These are phyloP conservation scores for Pituophis catenifer DNA, from an alignment of 2,113 vertebrate species.

Conservation along the genomic window DNA sequence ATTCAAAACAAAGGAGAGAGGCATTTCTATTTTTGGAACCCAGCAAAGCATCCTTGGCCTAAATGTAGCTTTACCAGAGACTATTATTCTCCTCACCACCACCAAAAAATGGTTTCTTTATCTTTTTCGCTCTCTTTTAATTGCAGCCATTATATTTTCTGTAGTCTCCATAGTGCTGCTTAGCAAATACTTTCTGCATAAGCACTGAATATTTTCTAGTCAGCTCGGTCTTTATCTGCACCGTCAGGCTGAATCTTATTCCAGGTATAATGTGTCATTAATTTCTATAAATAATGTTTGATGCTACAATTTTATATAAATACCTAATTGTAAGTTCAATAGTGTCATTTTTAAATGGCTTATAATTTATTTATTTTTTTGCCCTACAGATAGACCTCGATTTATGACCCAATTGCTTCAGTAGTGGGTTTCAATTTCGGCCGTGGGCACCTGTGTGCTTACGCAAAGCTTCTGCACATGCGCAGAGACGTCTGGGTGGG, in stretches of 20 bases:
- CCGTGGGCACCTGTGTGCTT: no score
- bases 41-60: not conserved
- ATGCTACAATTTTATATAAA: not conserved
- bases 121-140: not conserved
- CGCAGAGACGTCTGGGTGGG: no score
- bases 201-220: not conserved
- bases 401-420: not conserved
- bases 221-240: not conserved
- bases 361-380: not conserved
- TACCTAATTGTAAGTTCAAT: not conserved
- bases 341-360: not conserved
- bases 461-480: no score
- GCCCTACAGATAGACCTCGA: not conserved
- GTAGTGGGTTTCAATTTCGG: no score
- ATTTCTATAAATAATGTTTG: not conserved
- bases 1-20: not conserved
- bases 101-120: not conserved
- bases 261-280: not conserved
- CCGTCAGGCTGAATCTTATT: not conserved
- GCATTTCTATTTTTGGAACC: not conserved
- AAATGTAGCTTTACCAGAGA: not conserved
- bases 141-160: not conserved
- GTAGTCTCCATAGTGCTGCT: not conserved
- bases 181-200: not conserved
- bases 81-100: not conserved